These are phyloP conservation scores for Mirounga angustirostris DNA, from an alignment of 2,113 vertebrate species.

Conservation along the genomic window DNA sequence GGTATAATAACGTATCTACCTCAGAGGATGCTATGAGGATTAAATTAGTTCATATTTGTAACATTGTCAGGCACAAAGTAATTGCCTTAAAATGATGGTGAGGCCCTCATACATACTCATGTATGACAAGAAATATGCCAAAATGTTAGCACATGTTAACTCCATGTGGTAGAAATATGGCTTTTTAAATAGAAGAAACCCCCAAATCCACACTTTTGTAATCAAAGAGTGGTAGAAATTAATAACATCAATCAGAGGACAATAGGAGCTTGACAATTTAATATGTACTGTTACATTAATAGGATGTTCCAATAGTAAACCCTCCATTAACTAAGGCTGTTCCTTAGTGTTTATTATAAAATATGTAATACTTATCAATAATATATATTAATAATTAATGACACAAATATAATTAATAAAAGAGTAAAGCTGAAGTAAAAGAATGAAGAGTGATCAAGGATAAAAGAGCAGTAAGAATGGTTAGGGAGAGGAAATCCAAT, in stretches of 20 bases:
- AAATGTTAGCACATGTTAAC: slow-evolving; percentile 33
- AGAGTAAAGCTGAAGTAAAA: background rate
- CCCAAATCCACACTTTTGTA: slow-evolving; percentile 1
- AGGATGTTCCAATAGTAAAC: background rate
- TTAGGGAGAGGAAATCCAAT: background rate
- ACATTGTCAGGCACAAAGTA: background rate
- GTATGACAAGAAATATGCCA: background rate
- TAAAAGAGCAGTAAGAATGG: background rate
- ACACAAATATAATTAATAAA: slow-evolving; percentile 29
- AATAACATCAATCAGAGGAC: background rate
- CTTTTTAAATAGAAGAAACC: slow-evolving; percentile 23
- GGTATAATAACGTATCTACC: background rate
- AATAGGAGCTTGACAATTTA: background rate
- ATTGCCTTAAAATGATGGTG: slow-evolving; percentile 12
- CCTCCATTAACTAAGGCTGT: slow-evolving; percentile 4
- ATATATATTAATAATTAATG: background rate
- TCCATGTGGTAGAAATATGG: background rate
- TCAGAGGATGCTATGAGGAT: background rate
- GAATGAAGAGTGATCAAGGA: background rate
- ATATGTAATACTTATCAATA: background rate
- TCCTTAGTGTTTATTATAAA: slow-evolving; percentile 8
- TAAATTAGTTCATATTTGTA: slow-evolving; percentile 8
- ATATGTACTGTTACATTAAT: background rate
- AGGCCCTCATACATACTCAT: background rate
- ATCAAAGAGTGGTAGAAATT: slow-evolving; percentile 1